Conservation (phyloP, 2,113 vertebrate species). For the Antennarius striatus region DNA sequence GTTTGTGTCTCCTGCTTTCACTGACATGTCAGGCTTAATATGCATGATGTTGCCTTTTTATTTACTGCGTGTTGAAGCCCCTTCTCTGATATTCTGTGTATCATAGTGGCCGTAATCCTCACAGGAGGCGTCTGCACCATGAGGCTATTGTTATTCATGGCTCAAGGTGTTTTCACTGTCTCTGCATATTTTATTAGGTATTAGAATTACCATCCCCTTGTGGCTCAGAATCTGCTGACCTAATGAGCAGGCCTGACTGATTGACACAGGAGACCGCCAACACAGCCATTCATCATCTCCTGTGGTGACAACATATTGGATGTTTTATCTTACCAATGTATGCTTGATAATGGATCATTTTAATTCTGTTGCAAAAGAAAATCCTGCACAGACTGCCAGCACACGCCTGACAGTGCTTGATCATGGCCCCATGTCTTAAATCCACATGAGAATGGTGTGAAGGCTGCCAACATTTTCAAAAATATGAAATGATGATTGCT, state of each 20-base stretch:
- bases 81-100: conserved; percentile 19
- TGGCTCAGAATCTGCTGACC: conserved; percentile 70
- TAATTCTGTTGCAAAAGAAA: conserved; percentile 34
- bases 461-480: conserved; percentile 34
- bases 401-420: conserved; percentile 28
- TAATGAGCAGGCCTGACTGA: conserved; percentile 65
- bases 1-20: background rate
- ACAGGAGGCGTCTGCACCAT: conserved; percentile 14
- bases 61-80: conserved; percentile 35
- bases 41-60: conserved; percentile 23
- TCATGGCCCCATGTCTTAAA: conserved; percentile 21
- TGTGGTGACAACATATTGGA: conserved; percentile 58
- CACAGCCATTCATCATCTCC: conserved; percentile 57
- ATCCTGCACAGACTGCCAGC: conserved; percentile 22
- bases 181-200: conserved; percentile 60
- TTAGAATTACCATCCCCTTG: conserved; percentile 64
- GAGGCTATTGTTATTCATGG: conserved; percentile 62
- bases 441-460: conserved; percentile 26
- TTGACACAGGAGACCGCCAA: conserved; percentile 58
- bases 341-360: conserved; percentile 61
- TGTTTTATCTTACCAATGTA: conserved; percentile 37
- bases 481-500: conserved; percentile 48
- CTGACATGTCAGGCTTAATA: conserved; percentile 12
- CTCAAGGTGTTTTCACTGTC: conserved; percentile 57
- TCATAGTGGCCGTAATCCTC: conserved; percentile 28